phyloP scores from a whole-genome alignment of 2,797 vertebrate genomes.

The Cichlasoma orientale region DNA sequence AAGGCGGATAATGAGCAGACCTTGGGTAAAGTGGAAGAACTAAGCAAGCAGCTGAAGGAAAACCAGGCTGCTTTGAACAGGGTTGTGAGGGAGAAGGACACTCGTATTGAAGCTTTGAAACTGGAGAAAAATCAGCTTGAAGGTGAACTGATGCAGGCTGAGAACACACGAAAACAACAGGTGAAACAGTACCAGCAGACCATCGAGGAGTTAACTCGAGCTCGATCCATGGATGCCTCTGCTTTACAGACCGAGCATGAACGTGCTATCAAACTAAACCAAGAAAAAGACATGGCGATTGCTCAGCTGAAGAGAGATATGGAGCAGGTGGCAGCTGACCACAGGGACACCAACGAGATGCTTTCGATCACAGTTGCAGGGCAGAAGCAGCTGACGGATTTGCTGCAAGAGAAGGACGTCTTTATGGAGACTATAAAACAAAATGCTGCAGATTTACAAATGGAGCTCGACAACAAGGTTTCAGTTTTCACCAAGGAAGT shows the following conservation, averaged over 20 bases:
- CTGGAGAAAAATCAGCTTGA: constrained; percentile 88
- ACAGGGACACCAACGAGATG: constrained; percentile 90
- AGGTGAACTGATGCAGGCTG: constrained; percentile 79
- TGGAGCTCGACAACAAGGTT: constrained; percentile 78
- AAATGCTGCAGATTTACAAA: constrained; percentile 79
- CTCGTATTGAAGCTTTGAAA: constrained; percentile 86
- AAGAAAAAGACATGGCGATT: constrained; percentile 89
- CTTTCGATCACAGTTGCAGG: constrained; percentile 88
- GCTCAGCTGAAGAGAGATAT: constrained; percentile 83
- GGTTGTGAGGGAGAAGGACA: constrained; percentile 84
- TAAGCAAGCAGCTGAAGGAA: constrained; percentile 82
- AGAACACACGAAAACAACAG: constrained; percentile 83
- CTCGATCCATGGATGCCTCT: constrained; percentile 82
- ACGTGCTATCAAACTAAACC: constrained; percentile 83
- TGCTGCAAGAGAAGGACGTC: constrained; percentile 90
- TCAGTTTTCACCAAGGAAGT: constrained; percentile 74
- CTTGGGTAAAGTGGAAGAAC: constrained; percentile 65
- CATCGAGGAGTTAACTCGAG: constrained; percentile 83
- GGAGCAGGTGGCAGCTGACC: constrained; percentile 84
- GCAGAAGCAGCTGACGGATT: constrained; percentile 90
- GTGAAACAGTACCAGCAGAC: constrained; percentile 85
- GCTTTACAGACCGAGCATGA: constrained; percentile 87
- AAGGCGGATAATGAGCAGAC: constrained; percentile 58
- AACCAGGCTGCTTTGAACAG: constrained; percentile 75
- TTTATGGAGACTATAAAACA: constrained; percentile 86